phyloP scores from a whole-genome alignment of 2,888 invertebrate species.

The Yponomeuta cagnagella region DNA sequence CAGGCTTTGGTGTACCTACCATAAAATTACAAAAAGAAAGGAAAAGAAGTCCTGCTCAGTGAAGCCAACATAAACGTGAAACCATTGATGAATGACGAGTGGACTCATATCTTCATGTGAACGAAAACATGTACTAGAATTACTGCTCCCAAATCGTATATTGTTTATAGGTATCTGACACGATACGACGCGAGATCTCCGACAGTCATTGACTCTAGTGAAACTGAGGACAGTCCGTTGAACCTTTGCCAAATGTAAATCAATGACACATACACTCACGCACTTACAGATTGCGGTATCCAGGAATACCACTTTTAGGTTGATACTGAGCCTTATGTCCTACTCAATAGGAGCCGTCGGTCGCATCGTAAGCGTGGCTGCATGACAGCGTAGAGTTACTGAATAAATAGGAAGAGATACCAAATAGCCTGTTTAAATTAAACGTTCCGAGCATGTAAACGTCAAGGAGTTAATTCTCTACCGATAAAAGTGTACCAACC shows the following conservation, averaged over 20 bases:
- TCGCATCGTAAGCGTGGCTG: too few species aligned
- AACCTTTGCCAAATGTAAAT: constrained; percentile 6
- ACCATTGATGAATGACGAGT: too few species aligned
- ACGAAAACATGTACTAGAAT: not conserved
- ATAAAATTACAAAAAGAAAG: too few species aligned
- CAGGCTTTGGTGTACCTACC: too few species aligned
- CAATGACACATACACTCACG: constrained; percentile 7
- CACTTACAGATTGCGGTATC: not conserved
- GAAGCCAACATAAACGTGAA: too few species aligned
- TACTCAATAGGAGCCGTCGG: too few species aligned
- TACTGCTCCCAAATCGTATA: not conserved
- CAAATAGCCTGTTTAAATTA: not conserved
- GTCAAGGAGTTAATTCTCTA: too few species aligned
- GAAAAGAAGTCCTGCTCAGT: too few species aligned
- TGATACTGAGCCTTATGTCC: not conserved
- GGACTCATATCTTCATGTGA: not conserved
- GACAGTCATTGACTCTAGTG: constrained; percentile 7
- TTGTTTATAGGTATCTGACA: not conserved
- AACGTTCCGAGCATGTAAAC: not conserved
- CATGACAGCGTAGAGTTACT: not conserved
- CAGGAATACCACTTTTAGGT: not conserved
- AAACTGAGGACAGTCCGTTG: constrained; percentile 7
- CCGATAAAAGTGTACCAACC: too few species aligned
- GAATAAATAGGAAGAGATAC: not conserved
- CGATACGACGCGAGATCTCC: not conserved